Percentiles rank a stretch among this genome's conserved stretches.
Evolutionary conservation across 1,140 invertebrate species (phyloP).

Genomic region (Grapholita molesta): DNA sequence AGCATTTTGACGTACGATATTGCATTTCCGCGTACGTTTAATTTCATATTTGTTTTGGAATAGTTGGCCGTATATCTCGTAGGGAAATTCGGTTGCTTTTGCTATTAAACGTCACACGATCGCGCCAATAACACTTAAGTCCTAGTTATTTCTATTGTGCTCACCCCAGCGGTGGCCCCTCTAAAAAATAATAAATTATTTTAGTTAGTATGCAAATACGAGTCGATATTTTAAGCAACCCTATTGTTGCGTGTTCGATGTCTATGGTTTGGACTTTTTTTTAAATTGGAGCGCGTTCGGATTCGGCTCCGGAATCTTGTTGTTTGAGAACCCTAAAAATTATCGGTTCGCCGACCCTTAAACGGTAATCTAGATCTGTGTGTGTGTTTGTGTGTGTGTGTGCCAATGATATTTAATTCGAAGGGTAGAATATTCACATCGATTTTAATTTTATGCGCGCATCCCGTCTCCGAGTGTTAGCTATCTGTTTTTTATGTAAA

Average conservation of each 20-base stretch:
- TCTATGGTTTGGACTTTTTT: conserved; percentile 46
- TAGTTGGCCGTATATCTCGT: conserved; percentile 21
- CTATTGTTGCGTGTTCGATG: conserved; percentile 57
- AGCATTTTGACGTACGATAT: conserved; percentile 65
- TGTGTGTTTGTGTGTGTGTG: conserved; percentile 44
- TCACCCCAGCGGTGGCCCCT: conserved; percentile 65
- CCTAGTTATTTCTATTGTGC: conserved; percentile 66
- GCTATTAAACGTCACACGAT: conserved; percentile 38
- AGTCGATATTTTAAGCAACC: conserved; percentile 73
- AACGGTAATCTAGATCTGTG: conserved; percentile 60
- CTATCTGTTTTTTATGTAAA: conserved; percentile 77
- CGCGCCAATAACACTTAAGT: conserved; percentile 70
- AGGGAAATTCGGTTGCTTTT: conserved; percentile 29
- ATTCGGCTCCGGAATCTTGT: conserved; percentile 18
- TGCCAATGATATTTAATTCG: conserved; percentile 75
- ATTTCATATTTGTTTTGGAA: conserved; percentile 57
- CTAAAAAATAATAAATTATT: conserved; percentile 77
- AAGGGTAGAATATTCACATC: conserved; percentile 70
- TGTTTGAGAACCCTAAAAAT: conserved; percentile 16
- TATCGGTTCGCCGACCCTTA: conserved; percentile 31
- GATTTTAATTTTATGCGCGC: conserved; percentile 76
- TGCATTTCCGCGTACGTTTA: conserved; percentile 66
- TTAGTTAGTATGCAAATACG: conserved; percentile 77
- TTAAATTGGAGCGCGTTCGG: conserved; percentile 18
- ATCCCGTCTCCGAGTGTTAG: conserved; percentile 61